Evolutionary conservation across 2,888 invertebrate species (phyloP), one percentile per base, ranked within the genome.

Genomic region (Chrysolina oricalcia): DNA sequence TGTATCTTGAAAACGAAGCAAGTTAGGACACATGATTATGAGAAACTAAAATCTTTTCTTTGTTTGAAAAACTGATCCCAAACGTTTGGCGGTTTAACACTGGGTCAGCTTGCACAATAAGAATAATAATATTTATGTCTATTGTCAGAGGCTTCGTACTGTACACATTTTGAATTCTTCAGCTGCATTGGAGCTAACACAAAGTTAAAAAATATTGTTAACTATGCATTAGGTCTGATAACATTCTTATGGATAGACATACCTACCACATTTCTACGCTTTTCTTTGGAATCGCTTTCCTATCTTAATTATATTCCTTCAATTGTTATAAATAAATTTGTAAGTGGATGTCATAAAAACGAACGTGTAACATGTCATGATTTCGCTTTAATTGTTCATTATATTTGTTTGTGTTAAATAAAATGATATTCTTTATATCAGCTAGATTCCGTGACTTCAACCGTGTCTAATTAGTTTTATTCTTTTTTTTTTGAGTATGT

Each of bases 221-320:
- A 27, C 2, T 27, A 35, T 21, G 21, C 1, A 21, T 10, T 53
- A 21, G 17, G 17, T 11, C 13, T 53, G 53, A 53, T 53, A 21
- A 21, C 17, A 53, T 53, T 53, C 53, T 53, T 53, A 21, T 53
- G 21, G 17, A 48, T 48, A 48, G 8, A 21, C 53, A 53, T 53
- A 10, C 21, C 21, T 53, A 10, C 21, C 21, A 53, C 21, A 21
- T 53, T 53, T 53, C 21, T 21, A 19, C 19, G 19, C 5, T 53
- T 53, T 11, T 21, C 21, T 53, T 21, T 5, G 10, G 8, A 21
- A 23, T 53, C 21, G 53, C 23, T 21, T 11, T 21, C 53, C 19
- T 53, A 53, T 53, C 53, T 10, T 21, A 53, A 53, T 6, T 19
- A 53, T 53, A 21, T 53, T 21, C 53, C 53, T 53, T 19, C 21